Conservation (phyloP, 2,113 vertebrate species). For the Myxocyprinus asiaticus region DNA sequence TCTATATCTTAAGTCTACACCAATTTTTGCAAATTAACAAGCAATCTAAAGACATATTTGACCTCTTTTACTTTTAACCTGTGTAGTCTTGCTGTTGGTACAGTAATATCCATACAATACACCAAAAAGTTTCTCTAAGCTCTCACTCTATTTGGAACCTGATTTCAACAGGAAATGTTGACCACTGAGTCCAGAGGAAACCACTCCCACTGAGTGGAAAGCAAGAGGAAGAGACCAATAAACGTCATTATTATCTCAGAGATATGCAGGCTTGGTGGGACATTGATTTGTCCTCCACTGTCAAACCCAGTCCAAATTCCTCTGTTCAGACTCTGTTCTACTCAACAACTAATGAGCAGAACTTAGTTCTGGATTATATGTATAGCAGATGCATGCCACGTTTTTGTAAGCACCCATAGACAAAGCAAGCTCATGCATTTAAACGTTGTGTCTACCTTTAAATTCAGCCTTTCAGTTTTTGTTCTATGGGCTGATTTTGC, state of each 20-base stretch:
- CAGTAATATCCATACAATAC: too few species aligned
- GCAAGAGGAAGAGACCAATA: slow-evolving; percentile 1
- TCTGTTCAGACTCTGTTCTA: too few species aligned
- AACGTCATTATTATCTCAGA: slow-evolving; percentile 36
- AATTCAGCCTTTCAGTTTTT: background rate
- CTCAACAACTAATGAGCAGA: too few species aligned
- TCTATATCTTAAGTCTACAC: background rate
- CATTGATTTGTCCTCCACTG: background rate
- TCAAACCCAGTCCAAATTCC: too few species aligned
- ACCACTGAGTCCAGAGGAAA: slow-evolving; percentile 50
- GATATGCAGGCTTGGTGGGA: slow-evolving; percentile 2
- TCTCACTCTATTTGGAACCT: background rate
- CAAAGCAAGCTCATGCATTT: background rate
- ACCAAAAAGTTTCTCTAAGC: background rate
- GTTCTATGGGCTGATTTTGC: too few species aligned
- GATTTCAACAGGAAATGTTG: slow-evolving; percentile 52
- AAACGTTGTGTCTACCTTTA: background rate
- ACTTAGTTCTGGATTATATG: too few species aligned
- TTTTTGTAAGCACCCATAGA: background rate
- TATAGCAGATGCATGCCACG: too few species aligned
- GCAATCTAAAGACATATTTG: too few species aligned
- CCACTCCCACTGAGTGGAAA: slow-evolving; percentile 48
- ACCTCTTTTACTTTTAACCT: background rate
- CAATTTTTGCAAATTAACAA: too few species aligned
- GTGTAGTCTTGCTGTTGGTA: slow-evolving; percentile 12